Conservation (phyloP, 2,797 vertebrate genomes). For the Crocidura indochinensis region DNA sequence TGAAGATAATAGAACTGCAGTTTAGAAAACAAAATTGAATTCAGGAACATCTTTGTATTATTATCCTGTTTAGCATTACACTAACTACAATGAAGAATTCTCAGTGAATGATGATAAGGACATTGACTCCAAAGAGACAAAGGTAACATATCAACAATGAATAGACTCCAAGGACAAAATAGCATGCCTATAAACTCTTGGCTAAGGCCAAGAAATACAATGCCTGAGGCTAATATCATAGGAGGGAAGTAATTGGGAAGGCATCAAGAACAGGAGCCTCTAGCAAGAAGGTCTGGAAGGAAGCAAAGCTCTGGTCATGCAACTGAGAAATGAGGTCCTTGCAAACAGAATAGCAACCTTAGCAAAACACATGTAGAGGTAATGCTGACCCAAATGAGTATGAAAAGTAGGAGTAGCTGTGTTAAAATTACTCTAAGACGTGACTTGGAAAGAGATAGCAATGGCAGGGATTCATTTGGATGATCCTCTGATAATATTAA, state of each 20-base stretch:
- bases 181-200: conserved; percentile 16
- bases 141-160: conserved; percentile 19
- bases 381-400: background rate
- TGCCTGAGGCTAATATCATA: background rate
- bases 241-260: conserved; percentile 44
- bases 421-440: background rate
- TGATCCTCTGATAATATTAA: conserved; percentile 13
- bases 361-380: conserved; percentile 5
- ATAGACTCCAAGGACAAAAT: conserved; percentile 41
- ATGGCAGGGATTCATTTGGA: background rate
- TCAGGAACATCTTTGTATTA: conserved; percentile 20
- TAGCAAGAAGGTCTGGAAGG: conserved; percentile 57
- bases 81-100: background rate
- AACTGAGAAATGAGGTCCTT: conserved; percentile 64
- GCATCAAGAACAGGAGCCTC: conserved; percentile 25
- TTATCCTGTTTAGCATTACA: background rate
- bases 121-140: conserved; percentile 30
- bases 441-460: conserved; percentile 1
- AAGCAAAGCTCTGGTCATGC: conserved; percentile 29
- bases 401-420: background rate
- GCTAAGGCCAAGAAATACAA: conserved; percentile 51
- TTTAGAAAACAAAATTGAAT: conserved; percentile 25
- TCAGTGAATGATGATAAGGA: background rate
- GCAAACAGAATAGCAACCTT: background rate
- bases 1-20: conserved; percentile 52